Conservation (phyloP, 2,888 invertebrate species). For the Piscicola geometra region DNA sequence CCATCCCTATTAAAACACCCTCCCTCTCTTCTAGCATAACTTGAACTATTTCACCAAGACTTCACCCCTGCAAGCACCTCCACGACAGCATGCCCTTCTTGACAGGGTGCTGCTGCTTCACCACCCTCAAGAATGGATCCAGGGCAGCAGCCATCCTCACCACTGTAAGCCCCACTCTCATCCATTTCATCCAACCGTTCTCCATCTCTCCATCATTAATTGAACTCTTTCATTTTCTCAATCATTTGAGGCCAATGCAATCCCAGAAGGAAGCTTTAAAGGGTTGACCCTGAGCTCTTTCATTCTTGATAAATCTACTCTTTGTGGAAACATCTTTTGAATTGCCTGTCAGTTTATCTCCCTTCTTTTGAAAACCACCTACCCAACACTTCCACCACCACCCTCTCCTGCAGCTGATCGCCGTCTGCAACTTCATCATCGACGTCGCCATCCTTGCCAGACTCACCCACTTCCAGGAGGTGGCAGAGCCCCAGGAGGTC, state of each 20-base stretch:
- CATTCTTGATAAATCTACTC: neutral
- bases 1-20: no score
- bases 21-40: no score
- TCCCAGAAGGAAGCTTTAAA: no score
- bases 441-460: constrained; percentile 40
- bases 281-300: no score
- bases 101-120: constrained; percentile 42
- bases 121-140: constrained; percentile 38
- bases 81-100: constrained; percentile 42
- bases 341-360: neutral
- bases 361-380: no score
- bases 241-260: neutral
- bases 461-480: constrained; percentile 36
- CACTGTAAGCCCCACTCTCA: no score
- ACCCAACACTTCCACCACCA: no score
- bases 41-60: no score
- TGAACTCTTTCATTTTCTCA: neutral
- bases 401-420: constrained; percentile 42
- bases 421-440: constrained; percentile 41
- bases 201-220: neutral
- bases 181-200: no score
- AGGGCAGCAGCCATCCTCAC: constrained; percentile 41
- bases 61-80: no score
- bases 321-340: constrained; percentile 1
- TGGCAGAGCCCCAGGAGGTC: constrained; percentile 40